A percentile compares a stretch with the other conserved stretches of the same genome.
Evolutionary conservation across 1,140 invertebrate genomes (phyloP).

Genomic region (Steinernema khuongi): DNA sequence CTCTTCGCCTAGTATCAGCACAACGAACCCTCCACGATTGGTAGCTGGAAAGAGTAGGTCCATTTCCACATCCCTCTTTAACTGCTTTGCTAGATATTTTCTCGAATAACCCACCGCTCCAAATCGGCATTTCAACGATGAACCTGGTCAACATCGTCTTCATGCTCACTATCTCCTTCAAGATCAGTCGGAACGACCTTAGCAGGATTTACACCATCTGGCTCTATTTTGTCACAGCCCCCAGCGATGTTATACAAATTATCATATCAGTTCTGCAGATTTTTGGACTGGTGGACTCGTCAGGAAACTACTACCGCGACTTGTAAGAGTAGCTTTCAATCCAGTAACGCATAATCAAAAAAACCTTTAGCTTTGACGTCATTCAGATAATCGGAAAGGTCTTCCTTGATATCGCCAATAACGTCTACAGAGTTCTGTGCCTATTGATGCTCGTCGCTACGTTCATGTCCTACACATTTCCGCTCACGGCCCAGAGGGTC

Average conservation of each 20-base stretch:
- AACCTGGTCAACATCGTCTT: not conserved
- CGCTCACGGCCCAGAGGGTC: not conserved
- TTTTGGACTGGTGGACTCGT: not conserved
- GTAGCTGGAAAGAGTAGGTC: no score
- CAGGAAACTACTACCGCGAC: not conserved
- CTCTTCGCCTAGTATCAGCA: no score
- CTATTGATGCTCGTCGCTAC: not conserved
- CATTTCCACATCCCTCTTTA: no score
- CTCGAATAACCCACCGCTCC: not conserved
- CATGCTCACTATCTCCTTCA: not conserved
- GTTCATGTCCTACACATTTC: not conserved
- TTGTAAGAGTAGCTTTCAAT: not conserved
- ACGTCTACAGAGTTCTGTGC: not conserved
- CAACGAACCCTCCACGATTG: no score
- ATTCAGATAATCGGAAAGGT: not conserved
- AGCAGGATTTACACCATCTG: not conserved
- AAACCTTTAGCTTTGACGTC: not conserved
- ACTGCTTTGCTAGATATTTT: not conserved
- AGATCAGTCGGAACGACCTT: not conserved
- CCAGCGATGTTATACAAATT: not conserved
- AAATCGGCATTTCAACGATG: not conserved
- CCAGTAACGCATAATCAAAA: not conserved
- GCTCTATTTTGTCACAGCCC: not conserved
- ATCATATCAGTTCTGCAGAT: not conserved
- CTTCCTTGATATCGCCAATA: not conserved